These are phyloP conservation scores for Nannoperca obscura DNA, from an alignment of 2,797 vertebrate species.

Conservation along the genomic window DNA sequence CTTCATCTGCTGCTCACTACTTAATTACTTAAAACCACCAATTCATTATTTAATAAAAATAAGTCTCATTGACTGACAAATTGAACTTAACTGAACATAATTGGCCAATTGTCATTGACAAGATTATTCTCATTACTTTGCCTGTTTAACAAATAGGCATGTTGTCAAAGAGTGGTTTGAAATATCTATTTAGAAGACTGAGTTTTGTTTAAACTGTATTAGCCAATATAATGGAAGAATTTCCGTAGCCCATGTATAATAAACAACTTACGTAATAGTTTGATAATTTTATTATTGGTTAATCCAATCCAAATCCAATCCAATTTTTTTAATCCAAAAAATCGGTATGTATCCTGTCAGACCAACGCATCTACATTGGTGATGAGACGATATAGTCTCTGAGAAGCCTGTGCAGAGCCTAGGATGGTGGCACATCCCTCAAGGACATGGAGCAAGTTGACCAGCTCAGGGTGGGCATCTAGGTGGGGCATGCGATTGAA, in stretches of 20 bases:
- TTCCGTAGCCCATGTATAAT: neutral
- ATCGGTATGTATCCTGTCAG: neutral
- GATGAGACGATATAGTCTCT: no score
- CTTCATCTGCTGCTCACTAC: constrained; percentile 5
- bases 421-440: no score
- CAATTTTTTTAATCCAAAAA: neutral
- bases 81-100: constrained; percentile 4
- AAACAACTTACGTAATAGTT: neutral
- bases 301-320: neutral
- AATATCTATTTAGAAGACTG: neutral
- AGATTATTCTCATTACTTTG: neutral
- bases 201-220: neutral
- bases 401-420: no score
- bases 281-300: neutral
- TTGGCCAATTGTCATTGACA: constrained; percentile 13
- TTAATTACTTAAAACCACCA: neutral
- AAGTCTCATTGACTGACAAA: constrained; percentile 26
- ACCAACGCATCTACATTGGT: no score
- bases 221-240: neutral
- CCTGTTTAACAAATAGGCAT: neutral
- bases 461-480: no score
- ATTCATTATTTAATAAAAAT: constrained; percentile 18
- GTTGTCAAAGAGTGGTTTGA: neutral
- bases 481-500: no score
- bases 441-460: no score